Percentiles rank a stretch among this genome's conserved stretches.
Conservation (phyloP, 2,888 invertebrate genomes). For the Dascillus cervinus region DNA sequence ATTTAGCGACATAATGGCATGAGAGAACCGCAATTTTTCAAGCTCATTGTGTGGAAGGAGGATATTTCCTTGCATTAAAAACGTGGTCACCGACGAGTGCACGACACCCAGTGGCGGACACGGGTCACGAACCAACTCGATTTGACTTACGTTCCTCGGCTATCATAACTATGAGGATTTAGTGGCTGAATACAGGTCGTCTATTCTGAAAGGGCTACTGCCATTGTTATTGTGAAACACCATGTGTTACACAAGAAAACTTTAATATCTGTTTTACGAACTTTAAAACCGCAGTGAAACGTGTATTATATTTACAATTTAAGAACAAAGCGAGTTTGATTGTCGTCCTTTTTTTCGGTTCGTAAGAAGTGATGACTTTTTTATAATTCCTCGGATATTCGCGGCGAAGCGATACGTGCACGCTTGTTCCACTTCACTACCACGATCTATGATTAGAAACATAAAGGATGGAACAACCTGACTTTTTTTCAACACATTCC, state of each 20-base stretch:
- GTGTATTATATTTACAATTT: constrained; percentile 33
- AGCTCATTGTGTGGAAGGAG: too few relatives aligned
- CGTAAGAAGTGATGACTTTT: constrained; percentile 22
- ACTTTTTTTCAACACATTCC: too few relatives aligned
- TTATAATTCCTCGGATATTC: constrained; percentile 19
- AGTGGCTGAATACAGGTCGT: constrained; percentile 12
- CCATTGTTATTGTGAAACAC: constrained; percentile 5
- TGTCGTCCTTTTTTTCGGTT: too few relatives aligned
- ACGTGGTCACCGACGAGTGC: constrained; percentile 26
- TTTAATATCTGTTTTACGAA: constrained; percentile 16
- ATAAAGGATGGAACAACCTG: background rate
- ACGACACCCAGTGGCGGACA: constrained; percentile 27
- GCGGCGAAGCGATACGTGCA: constrained; percentile 24
- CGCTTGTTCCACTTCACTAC: constrained; percentile 32
- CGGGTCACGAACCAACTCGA: constrained; percentile 26
- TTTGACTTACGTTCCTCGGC: constrained; percentile 19
- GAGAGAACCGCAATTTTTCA: too few relatives aligned
- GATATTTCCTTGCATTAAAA: too few relatives aligned
- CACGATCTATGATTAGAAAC: constrained; percentile 30
- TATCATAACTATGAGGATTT: constrained; percentile 21
- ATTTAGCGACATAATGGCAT: too few relatives aligned
- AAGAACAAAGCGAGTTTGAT: constrained; percentile 26
- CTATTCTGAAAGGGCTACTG: constrained; percentile 4
- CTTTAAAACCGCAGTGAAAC: constrained; percentile 31
- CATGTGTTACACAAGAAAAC: constrained; percentile 9